A percentile compares a stretch with the other conserved stretches of the same genome.
These are phyloP conservation scores for Odontophorus gujanensis DNA, from an alignment of 2,113 vertebrate species.

Conservation along the genomic window DNA sequence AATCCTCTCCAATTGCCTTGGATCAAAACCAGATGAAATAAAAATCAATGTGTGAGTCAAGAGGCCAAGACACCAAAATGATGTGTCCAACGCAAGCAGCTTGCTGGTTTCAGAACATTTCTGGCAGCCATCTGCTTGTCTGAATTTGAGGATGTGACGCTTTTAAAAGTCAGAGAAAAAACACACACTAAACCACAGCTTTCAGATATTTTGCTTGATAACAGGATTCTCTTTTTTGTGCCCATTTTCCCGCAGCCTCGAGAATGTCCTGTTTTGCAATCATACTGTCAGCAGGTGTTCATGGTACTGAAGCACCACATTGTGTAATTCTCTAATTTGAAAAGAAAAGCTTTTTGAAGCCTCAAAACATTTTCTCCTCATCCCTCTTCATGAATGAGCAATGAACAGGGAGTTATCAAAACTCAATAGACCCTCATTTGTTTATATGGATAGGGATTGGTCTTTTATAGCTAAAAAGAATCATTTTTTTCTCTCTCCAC, in stretches of 20 bases:
- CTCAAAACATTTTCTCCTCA: neutral
- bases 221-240: neutral
- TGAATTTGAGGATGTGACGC: neutral
- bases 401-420: neutral
- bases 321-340: neutral
- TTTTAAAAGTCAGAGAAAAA: conserved; percentile 39
- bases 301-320: neutral
- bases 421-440: neutral
- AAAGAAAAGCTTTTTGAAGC: neutral
- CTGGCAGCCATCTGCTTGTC: conserved; percentile 38
- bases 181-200: neutral
- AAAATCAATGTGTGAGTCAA: conserved; percentile 16
- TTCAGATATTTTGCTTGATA: conserved; percentile 32
- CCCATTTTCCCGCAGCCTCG: neutral
- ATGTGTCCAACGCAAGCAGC: neutral
- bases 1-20: neutral
- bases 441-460: neutral
- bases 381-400: neutral
- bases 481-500: neutral
- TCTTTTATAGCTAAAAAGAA: neutral
- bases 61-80: neutral
- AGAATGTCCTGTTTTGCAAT: neutral
- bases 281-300: conserved; percentile 11
- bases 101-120: conserved; percentile 2
- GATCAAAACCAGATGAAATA: conserved; percentile 20